Percentiles rank a stretch among this genome's conserved stretches.
Evolutionary conservation across 2,797 vertebrate species (phyloP).

Genomic region (Leptatherina wallacei): DNA sequence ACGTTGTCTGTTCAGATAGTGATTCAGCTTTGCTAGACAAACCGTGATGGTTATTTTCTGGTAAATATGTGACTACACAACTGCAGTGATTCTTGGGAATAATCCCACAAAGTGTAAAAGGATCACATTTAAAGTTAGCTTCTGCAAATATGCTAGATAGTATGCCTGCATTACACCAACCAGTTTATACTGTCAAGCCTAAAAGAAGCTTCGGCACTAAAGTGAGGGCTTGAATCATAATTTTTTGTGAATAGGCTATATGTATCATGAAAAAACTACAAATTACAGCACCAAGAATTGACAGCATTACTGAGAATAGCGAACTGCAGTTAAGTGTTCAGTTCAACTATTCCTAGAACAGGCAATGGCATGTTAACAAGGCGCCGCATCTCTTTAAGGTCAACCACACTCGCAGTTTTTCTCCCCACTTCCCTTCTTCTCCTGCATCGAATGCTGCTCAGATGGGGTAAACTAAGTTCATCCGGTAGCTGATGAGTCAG

Average conservation of each 20-base stretch:
- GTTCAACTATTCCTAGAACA: constrained; percentile 12
- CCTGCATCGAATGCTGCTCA: constrained; percentile 7
- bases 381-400: constrained; percentile 5
- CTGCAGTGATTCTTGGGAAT: not conserved
- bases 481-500: constrained; percentile 61
- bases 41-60: not conserved
- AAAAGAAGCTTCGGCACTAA: not conserved
- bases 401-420: not conserved
- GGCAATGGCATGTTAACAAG: not conserved
- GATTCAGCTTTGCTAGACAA: constrained; percentile 21
- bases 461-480: constrained; percentile 26
- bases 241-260: not conserved
- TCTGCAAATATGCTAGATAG: not conserved
- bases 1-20: constrained; percentile 13
- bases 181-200: not conserved
- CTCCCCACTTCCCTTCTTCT: not conserved
- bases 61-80: not conserved
- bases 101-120: not conserved
- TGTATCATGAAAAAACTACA: not conserved
- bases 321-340: not conserved
- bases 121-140: not conserved
- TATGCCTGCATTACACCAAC: not conserved
- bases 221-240: not conserved
- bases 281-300: not conserved
- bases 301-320: not conserved